Base-by-base conservation (phyloP, 2,888 invertebrate genomes). In the Acrocera orbiculus region DNA sequence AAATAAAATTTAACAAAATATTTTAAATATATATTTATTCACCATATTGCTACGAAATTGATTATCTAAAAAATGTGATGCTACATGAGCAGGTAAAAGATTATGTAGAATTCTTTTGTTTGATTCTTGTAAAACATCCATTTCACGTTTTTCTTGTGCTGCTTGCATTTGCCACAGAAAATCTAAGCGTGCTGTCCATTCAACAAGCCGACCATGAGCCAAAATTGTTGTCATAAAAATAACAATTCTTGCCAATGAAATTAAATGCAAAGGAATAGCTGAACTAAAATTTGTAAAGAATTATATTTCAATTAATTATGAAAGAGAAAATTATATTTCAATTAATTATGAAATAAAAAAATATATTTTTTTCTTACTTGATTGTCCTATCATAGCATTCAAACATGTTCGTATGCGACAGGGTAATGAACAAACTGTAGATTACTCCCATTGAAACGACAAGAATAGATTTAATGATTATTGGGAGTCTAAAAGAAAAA, bases 111-210 rank as follows among this genome's bases (percentile, higher is more conserved):
- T 87, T 50, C 85, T 67, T 56, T 78, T 73, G 58, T 89, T 90
- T 44, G 83, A 85, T 64, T 80, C 77, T 66, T 81, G 89, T 41
- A 90, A 58, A n/a, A 86, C 82, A 47, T 83, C 83, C 87, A 90
- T 87, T 56, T 87, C 89, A 33, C 78, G 69, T 57, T 87, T 87
- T 62, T 90, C 89, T 52, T 89, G 86, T 32, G 82, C 72, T 4
- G 87, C 87, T 65, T 87, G 79, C 42, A 78, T 66, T 56, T 81
- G 80, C 80, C 80, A 81, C 16, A 81, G 63, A 55, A 81, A 81
- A 62, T 81, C 80, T 28, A 81, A 64, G 17, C 89, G 65, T 14
- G 85, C 81, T 30, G 87, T 89, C 85, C 89, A 90, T 61, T 92
- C 89, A 49, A 89, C 73, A 46, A 75, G 67, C 44, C 75, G 73